Percentiles rank a stretch among this genome's conserved stretches.
phyloP scores from a whole-genome alignment of 2,113 vertebrate species.

The Uria aalge region DNA sequence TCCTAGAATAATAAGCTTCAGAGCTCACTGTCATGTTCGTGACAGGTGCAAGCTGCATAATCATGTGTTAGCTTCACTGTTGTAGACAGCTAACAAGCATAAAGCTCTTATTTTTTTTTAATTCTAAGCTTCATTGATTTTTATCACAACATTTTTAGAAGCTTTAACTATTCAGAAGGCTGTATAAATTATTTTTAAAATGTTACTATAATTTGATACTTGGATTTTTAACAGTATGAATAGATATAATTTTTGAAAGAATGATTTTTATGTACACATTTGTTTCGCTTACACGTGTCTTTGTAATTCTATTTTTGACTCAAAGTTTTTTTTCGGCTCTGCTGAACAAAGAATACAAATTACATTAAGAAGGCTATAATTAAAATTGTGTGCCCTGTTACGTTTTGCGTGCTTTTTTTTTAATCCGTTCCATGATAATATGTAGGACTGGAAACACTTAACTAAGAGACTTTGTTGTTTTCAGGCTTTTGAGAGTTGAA shows the following conservation, averaged over 20 bases:
- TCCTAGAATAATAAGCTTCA: slow-evolving; percentile 70
- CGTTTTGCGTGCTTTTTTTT: not conserved
- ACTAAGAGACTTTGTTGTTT: not conserved
- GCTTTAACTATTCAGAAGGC: slow-evolving; percentile 58
- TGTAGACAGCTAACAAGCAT: slow-evolving; percentile 72
- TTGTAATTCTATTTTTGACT: not conserved
- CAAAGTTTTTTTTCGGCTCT: not conserved
- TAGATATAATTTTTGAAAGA: not conserved
- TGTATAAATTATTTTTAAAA: slow-evolving; percentile 40
- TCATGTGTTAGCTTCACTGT: slow-evolving; percentile 70
- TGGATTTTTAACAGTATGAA: slow-evolving; percentile 3
- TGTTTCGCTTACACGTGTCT: not conserved
- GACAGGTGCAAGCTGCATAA: slow-evolving; percentile 71
- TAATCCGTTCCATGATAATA: not conserved
- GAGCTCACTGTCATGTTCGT: slow-evolving; percentile 62
- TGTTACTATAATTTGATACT: slow-evolving; percentile 53
- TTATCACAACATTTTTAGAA: slow-evolving; percentile 70
- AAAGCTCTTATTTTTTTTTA: slow-evolving; percentile 57
- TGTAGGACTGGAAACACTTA: not conserved
- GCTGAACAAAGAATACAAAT: slow-evolving; percentile 27
- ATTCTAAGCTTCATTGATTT: slow-evolving; percentile 72
- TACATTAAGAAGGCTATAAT: not conserved
- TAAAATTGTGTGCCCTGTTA: not conserved
- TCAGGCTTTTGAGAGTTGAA: not conserved
- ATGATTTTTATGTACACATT: not conserved